These are phyloP conservation scores for Euplagia quadripunctaria DNA, from an alignment of 2,888 invertebrate species.

Conservation along the genomic window DNA sequence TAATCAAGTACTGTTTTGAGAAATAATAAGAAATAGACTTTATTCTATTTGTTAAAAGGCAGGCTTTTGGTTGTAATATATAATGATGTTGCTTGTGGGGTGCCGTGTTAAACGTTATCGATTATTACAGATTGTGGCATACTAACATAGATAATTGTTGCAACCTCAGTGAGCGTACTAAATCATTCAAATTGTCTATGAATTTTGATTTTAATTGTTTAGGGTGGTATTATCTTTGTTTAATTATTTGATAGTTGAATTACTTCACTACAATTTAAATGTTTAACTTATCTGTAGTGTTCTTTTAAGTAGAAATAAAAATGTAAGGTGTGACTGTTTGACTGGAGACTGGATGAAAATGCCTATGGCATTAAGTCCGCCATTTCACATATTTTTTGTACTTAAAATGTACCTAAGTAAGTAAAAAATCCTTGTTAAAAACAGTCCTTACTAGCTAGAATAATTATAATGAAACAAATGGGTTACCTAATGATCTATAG, in stretches of 20 bases:
- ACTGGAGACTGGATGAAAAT: no score
- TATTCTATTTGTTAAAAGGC: constrained; percentile 6
- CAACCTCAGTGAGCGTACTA: constrained; percentile 33
- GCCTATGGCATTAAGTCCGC: no score
- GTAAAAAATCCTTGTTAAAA: no score
- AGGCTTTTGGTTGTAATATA: constrained; percentile 21
- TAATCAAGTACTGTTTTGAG: constrained; percentile 7
- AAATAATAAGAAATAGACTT: constrained; percentile 24
- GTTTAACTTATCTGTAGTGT: background rate
- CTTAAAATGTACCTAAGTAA: no score
- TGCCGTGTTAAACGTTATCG: constrained; percentile 60
- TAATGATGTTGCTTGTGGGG: constrained; percentile 50
- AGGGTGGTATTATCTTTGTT: constrained; percentile 14
- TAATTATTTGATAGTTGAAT: constrained; percentile 21
- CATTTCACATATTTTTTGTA: background rate
- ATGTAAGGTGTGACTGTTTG: no score
- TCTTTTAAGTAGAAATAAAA: background rate
- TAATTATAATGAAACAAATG: background rate
- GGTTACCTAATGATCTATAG: no score
- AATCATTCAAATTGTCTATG: constrained; percentile 47
- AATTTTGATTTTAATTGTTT: constrained; percentile 39
- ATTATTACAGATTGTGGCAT: constrained; percentile 65
- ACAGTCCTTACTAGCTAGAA: no score
- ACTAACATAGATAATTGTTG: constrained; percentile 64
- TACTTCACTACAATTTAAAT: background rate